Percentiles rank a stretch among this genome's conserved stretches.
These are phyloP conservation scores for Ericerus pela DNA, from an alignment of 1,140 invertebrate genomes.

Conservation along the genomic window DNA sequence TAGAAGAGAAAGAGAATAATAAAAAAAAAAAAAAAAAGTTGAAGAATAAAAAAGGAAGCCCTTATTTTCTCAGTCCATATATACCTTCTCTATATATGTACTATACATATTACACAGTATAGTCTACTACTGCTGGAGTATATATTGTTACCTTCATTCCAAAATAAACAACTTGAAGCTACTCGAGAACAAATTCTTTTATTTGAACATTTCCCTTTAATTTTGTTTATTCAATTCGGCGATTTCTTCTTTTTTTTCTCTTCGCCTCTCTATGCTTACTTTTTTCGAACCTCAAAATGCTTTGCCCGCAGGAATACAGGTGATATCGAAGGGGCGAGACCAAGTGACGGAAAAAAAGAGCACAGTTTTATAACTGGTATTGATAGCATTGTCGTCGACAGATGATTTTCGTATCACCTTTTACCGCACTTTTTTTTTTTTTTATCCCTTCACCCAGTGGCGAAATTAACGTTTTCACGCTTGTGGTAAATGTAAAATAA, in stretches of 20 bases:
- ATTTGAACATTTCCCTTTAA: background rate
- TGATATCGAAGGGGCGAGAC: constrained; percentile 8
- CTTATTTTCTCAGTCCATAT: too few relatives aligned
- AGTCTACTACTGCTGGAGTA: too few relatives aligned
- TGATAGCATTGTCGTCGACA: background rate
- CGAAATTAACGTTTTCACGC: constrained; percentile 8
- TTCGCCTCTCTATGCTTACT: too few relatives aligned
- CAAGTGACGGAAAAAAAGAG: too few relatives aligned
- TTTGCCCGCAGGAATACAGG: constrained; percentile 4
- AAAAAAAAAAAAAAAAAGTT: too few relatives aligned
- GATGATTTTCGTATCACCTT: background rate
- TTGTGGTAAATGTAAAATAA: constrained; percentile 1
- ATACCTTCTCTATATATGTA: too few relatives aligned
- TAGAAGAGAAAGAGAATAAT: too few relatives aligned
- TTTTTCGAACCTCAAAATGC: background rate
- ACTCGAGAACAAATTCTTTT: constrained; percentile 10
- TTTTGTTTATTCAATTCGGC: constrained; percentile 7
- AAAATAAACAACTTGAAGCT: constrained; percentile 7
- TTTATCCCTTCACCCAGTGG: too few relatives aligned
- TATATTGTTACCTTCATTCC: background rate
- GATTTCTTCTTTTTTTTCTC: too few relatives aligned
- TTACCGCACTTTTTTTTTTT: too few relatives aligned
- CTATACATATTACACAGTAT: too few relatives aligned
- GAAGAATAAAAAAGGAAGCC: too few relatives aligned
- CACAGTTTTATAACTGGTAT: background rate